Base-by-base conservation (phyloP, 1,140 invertebrate species). In the Lepidurus couesii region DNA sequence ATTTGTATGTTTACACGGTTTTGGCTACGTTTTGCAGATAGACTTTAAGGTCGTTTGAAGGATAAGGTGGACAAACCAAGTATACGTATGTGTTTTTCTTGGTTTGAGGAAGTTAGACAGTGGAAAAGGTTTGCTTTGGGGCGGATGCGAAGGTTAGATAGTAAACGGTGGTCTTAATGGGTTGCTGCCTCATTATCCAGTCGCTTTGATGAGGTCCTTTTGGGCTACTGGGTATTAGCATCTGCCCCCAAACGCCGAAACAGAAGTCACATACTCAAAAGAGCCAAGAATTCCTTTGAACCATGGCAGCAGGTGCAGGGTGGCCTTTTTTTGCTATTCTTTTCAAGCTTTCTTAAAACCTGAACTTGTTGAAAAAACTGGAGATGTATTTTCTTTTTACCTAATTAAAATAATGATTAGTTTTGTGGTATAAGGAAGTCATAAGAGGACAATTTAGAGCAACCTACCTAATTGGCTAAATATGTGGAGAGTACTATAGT, bases 371-470 rank as follows among this genome's bases (percentile, higher is more conserved):
- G 8, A 65, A 65, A 65, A 65, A 65, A 65, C 53, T 9, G 5
- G 53, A 65, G 53, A n/a, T 65, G 21, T 65, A 21, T 65, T 21
- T 7, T 16, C 53, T 65, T 65, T 21, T 8, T 65, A 65, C 4
- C 53, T 65, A 16, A 65, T 65, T 65, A 65, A 65, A 65, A 65
- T 65, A 65, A 65, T 65, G 16, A 65, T 65, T 65, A 21, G 53
- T 21, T 65, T 7, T 65, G 16, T 0, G 9, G 16, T 21, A n/a
- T n/a, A 65, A 21, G 53, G 53, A 65, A 65, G n/a, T 65, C n/a
- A 21, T 65, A 65, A 65, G 16, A 65, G 53, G 21, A 65, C 34
- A 65, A 13, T 65, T n/a, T 13, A 13, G 53, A 65, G 53, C 13
- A 65, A 9, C 6, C 21, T 65, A 21, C 13, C 21, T 65, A 65